phyloP scores from a whole-genome alignment of 2,113 vertebrate species.

The Vulpes ferrilata region DNA sequence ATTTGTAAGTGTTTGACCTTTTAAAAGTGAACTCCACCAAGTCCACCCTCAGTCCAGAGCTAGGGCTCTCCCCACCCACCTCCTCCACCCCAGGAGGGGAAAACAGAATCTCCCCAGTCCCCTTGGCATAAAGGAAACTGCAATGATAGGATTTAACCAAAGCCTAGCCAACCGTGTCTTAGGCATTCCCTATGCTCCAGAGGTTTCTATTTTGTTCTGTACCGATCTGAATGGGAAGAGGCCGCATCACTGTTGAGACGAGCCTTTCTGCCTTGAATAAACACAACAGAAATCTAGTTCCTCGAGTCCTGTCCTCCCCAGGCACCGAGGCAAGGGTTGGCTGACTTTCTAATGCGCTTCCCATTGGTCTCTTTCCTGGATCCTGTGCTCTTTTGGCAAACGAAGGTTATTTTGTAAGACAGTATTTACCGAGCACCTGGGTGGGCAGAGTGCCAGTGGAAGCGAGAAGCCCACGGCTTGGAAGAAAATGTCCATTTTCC shows the following conservation, averaged over 20 bases:
- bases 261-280: slow-evolving; percentile 27
- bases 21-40: not conserved
- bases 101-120: not conserved
- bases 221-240: slow-evolving; percentile 63
- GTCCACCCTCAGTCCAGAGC: not conserved
- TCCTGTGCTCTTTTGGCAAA: not conserved
- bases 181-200: slow-evolving; percentile 37
- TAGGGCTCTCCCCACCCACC: not conserved
- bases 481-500: slow-evolving; percentile 56
- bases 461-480: not conserved
- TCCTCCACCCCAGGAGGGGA: not conserved
- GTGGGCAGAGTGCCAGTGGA: not conserved
- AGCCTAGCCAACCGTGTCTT: slow-evolving; percentile 36
- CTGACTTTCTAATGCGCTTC: slow-evolving; percentile 52
- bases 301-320: slow-evolving; percentile 64
- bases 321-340: slow-evolving; percentile 6
- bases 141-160: slow-evolving; percentile 45
- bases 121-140: slow-evolving; percentile 64
- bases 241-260: not conserved
- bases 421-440: slow-evolving; percentile 51
- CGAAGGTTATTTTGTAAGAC: not conserved
- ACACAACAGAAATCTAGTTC: slow-evolving; percentile 57
- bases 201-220: slow-evolving; percentile 65
- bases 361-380: not conserved
- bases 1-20: not conserved